Conservation (phyloP, 37 sponge, comb jelly and placozoan species). For the Aphrocallistes beatrix region DNA sequence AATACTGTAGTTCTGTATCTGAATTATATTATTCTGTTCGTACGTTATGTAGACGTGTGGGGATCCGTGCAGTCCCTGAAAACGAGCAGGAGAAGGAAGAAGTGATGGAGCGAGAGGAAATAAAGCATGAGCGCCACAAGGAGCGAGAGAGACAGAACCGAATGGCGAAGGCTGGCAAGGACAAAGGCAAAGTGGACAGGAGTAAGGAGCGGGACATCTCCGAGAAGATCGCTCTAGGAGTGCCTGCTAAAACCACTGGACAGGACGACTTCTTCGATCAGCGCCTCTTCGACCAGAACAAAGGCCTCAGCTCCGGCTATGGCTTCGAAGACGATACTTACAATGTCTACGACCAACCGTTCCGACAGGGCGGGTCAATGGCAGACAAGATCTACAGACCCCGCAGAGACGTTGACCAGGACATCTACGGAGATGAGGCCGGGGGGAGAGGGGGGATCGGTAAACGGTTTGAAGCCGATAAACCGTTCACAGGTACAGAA, state of each 20-base stretch:
- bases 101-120: slow-evolving; percentile 67
- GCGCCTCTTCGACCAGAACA: slow-evolving; percentile 77
- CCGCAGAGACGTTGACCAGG: slow-evolving; percentile 80
- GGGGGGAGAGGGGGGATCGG: not conserved
- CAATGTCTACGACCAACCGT: slow-evolving; percentile 97
- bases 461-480: slow-evolving; percentile 74
- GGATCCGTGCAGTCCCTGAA: not conserved
- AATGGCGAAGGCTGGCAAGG: slow-evolving; percentile 56
- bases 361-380: slow-evolving; percentile 74
- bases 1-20: no score
- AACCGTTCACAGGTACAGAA: slow-evolving; percentile 79
- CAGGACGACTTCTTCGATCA: slow-evolving; percentile 89
- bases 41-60: not conserved
- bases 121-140: slow-evolving; percentile 91
- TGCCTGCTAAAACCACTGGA: slow-evolving; percentile 38
- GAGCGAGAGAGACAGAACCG: slow-evolving; percentile 90
- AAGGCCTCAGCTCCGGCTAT: slow-evolving; percentile 79
- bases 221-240: slow-evolving; percentile 90
- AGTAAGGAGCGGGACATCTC: slow-evolving; percentile 80
- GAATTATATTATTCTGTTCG: no score
- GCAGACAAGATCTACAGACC: slow-evolving; percentile 78
- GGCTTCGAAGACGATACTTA: slow-evolving; percentile 74
- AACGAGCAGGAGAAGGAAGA: slow-evolving; percentile 22
- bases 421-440: slow-evolving; percentile 85
- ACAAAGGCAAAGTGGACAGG: slow-evolving; percentile 51